These are phyloP conservation scores for Lithophane semibrunnea DNA, from an alignment of 2,888 invertebrate genomes.

Conservation along the genomic window DNA sequence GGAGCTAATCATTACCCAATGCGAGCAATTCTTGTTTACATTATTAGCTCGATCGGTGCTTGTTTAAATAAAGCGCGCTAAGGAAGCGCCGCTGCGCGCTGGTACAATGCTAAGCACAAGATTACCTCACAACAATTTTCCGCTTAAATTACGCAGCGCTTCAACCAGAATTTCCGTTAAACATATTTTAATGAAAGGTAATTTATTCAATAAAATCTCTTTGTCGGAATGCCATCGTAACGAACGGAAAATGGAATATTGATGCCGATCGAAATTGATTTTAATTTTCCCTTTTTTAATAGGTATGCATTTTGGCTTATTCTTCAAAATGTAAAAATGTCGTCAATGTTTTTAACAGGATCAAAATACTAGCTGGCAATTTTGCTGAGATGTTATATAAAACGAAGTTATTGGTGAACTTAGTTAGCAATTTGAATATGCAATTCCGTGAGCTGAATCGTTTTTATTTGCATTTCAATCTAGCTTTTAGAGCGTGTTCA, in stretches of 20 bases:
- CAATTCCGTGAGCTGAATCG: conserved; percentile 57
- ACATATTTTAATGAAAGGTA: conserved; percentile 84
- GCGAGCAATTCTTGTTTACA: conserved; percentile 59
- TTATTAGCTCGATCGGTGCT: conserved; percentile 53
- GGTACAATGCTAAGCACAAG: conserved; percentile 43
- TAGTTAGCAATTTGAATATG: conserved; percentile 65
- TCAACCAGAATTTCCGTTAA: conserved; percentile 68
- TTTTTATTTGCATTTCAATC: conserved; percentile 67
- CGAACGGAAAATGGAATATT: conserved; percentile 86
- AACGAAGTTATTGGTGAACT: conserved; percentile 49
- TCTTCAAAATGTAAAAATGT: conserved; percentile 54
- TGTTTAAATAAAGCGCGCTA: conserved; percentile 40
- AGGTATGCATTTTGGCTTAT: conserved; percentile 72
- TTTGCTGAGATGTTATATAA: conserved; percentile 33
- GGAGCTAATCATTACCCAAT: conserved; percentile 52
- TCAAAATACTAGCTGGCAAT: conserved; percentile 38
- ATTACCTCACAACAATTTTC: conserved; percentile 59
- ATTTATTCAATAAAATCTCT: conserved; percentile 89
- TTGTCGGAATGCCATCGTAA: conserved; percentile 82
- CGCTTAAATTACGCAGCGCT: conserved; percentile 45
- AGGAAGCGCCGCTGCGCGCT: conserved; percentile 14
- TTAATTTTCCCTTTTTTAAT: conserved; percentile 76
- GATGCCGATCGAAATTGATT: conserved; percentile 82
- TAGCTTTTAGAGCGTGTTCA: conserved; percentile 55
- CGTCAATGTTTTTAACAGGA: conserved; percentile 35